Conservation (phyloP, 2,888 invertebrate species). For the Apotomis capreana region DNA sequence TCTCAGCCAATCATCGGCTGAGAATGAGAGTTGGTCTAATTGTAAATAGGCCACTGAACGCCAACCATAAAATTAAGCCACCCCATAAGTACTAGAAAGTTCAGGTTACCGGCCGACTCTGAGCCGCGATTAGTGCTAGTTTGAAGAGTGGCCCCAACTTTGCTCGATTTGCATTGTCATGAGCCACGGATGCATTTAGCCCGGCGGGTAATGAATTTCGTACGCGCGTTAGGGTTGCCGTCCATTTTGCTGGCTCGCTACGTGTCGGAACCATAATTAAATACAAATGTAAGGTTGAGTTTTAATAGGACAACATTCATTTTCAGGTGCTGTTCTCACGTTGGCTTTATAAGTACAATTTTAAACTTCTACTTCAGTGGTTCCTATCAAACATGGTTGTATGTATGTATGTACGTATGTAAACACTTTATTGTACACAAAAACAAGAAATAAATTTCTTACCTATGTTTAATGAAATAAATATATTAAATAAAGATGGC, state of each 20-base stretch:
- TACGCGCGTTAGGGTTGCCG: slow-evolving; percentile 4
- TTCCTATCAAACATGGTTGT: no score
- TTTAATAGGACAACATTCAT: background rate
- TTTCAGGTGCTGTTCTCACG: background rate
- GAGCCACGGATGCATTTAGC: slow-evolving; percentile 23
- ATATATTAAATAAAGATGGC: no score
- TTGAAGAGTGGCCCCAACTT: slow-evolving; percentile 22
- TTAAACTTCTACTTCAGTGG: no score
- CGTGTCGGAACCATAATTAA: background rate
- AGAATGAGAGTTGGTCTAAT: no score
- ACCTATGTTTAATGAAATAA: no score
- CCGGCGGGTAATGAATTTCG: slow-evolving; percentile 21
- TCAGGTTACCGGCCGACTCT: background rate
- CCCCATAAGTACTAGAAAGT: background rate
- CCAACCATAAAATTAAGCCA: background rate
- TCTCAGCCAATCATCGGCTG: no score
- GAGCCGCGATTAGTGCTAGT: slow-evolving; percentile 20
- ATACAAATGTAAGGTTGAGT: background rate
- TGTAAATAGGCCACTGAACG: no score
- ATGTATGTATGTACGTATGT: no score
- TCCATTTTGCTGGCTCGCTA: background rate
- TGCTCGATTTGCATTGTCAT: slow-evolving; percentile 33
- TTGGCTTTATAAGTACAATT: no score
- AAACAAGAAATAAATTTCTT: no score
- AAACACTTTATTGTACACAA: no score